Evolutionary conservation across 2,888 invertebrate genomes (phyloP), one percentile per base, ranked within the genome.

Genomic region (Aricia artaxerxes): DNA sequence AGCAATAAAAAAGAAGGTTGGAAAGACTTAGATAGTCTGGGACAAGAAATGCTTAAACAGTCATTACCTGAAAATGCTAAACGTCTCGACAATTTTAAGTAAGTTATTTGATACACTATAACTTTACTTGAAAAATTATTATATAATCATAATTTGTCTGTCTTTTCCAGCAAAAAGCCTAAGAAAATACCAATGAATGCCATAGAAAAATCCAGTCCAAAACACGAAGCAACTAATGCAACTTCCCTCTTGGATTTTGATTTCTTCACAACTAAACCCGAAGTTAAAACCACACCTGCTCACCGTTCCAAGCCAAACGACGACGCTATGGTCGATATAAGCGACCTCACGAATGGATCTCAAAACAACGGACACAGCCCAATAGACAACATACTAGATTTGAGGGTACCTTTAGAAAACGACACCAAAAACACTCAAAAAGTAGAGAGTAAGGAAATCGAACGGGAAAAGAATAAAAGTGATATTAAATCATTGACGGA

Each of bases 1-100:
- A 78, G 84, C 79, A 87, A 80, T 79, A 91, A 90, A 84, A 83
- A 82, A 1, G 93, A 92, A 84, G 97, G 96, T 9, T 93, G 97
- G 88, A 96, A 97, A 85, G 97, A 97, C 85, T 89, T 98, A 81
- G 98, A 98, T 89, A 96, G 96, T 53, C 92, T 98, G n/a, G 97
- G 98, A 60, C 97, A 98, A 88, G 95, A 96, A 84, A 93, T 98
- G 77, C 92, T 98, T 79, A 97, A 97, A 86, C 95, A 97, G 87
- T 97, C 96, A 81, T 88, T 97, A 80, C 95, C 95, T 1, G 90
- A 92, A 35, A 90, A 94, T 86, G 88, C 92, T 73, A 90, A 89
- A 84, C 84, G 91, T 72, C 81, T 89, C 75, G 93, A 93, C 78
- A 88, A 85, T 81, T 94, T 94, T 81, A 86, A 89, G 94, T 93